A percentile compares a stretch with the other conserved stretches of the same genome.
These are phyloP conservation scores for Tyrophagus putrescentiae DNA, from an alignment of 1,140 invertebrate species.

Conservation along the genomic window DNA sequence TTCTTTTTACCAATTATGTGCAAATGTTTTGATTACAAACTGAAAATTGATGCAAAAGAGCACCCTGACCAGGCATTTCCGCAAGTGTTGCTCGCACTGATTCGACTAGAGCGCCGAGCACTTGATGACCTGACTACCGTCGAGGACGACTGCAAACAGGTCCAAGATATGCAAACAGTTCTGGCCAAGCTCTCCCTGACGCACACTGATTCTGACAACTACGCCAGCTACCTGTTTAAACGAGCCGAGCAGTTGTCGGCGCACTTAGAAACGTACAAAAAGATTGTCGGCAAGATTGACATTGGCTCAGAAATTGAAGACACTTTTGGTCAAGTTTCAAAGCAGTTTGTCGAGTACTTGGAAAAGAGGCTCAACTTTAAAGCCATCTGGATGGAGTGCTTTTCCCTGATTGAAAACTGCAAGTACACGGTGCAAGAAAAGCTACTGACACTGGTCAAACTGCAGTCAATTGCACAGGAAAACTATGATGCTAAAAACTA, in stretches of 20 bases:
- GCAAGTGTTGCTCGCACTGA: background rate
- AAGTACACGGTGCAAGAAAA: background rate
- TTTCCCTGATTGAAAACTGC: background rate
- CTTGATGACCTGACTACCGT: background rate
- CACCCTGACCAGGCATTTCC: slow-evolving; percentile 5
- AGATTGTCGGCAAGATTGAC: slow-evolving; percentile 14
- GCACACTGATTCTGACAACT: slow-evolving; percentile 4
- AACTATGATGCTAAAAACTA: background rate
- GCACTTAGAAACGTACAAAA: slow-evolving; percentile 12
- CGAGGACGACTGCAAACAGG: background rate
- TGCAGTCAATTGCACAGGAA: background rate
- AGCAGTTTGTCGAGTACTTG: slow-evolving; percentile 13
- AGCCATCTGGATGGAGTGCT: background rate
- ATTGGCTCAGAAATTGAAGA: background rate
- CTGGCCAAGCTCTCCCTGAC: background rate
- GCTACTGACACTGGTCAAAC: background rate
- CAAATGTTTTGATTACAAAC: background rate
- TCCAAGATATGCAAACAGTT: background rate
- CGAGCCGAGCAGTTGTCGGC: background rate
- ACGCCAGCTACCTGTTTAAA: slow-evolving; percentile 4
- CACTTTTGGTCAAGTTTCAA: background rate
- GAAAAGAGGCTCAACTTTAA: slow-evolving; percentile 1
- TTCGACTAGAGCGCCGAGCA: background rate
- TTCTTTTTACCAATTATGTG: too few species aligned
- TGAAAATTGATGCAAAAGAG: background rate